Evolutionary conservation across 2,113 vertebrate species (phyloP).

Genomic region (Campylomormyrus tamandua): DNA sequence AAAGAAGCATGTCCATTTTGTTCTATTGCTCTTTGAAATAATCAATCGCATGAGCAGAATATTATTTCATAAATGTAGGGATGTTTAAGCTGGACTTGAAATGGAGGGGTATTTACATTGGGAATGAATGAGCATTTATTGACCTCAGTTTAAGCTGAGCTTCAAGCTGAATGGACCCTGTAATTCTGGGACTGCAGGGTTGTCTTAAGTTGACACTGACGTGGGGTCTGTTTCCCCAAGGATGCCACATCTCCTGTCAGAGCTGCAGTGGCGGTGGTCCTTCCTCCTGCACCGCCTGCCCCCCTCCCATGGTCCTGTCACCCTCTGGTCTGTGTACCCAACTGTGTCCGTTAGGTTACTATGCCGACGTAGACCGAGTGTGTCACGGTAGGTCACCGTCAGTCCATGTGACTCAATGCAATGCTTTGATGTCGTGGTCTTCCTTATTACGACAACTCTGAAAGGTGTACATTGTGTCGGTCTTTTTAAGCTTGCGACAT

Average conservation of each 20-base stretch:
- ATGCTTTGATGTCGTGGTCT: background rate
- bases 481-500: conserved; percentile 63
- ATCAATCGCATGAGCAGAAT: background rate
- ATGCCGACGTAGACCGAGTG: conserved; percentile 51
- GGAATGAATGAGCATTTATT: background rate
- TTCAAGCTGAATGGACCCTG: background rate
- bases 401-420: background rate
- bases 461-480: background rate
- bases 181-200: background rate
- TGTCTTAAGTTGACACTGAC: background rate
- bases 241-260: conserved; percentile 77
- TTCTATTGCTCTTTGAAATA: background rate
- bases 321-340: conserved; percentile 62
- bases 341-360: conserved; percentile 68
- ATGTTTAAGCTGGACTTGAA: background rate
- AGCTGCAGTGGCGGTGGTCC: conserved; percentile 64
- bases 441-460: background rate
- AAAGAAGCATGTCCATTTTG: background rate
- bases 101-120: background rate
- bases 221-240: conserved; percentile 49
- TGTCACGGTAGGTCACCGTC: conserved; percentile 68
- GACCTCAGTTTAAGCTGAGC: background rate
- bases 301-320: conserved; percentile 52
- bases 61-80: background rate
- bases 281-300: conserved; percentile 72